Evolutionary conservation across 2,888 invertebrate genomes (phyloP), one percentile per base, ranked within the genome.

Genomic region (Melangyna quadrimaculata): DNA sequence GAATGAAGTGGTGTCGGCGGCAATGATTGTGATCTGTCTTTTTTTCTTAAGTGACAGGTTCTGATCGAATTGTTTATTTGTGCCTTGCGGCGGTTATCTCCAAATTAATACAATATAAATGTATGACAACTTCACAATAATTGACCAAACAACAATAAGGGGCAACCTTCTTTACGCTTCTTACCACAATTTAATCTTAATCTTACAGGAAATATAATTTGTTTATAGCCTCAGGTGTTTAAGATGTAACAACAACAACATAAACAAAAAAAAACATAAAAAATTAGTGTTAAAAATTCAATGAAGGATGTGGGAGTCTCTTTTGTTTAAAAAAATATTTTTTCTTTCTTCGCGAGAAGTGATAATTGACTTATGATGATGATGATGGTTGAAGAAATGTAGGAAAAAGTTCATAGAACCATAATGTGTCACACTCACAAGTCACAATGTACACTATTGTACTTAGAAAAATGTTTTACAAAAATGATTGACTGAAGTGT

Each of bases 161-260:
- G 9, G 43, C 14, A 57, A 57, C 57, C 32, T 55, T 32, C 32
- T 59, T 37, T 7, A n/a, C 1, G 29, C 5, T 24, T 53, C n/a
- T 53, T 27, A 22, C 32, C 9, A 77, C 45, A 77, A 77, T 69
- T 59, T 59, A 43, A 27, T 40, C 12, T 63, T 43, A 69, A 69
- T 77, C 75, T 59, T 69, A 35, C 75, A 77, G 75, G 75, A 77
- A 77, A 69, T 57, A 59, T 57, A 19, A 29, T 53, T 48, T 55
- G 45, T 24, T 35, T 6, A n/a, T 45, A 35, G 43, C 69, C 35
- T 14, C n/a, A 45, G 45, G 69, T 35, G 35, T n/a, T 22, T 14
- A 0, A 12, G 3, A 43, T 17, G 43, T 9, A 35, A 57, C 10
- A 55, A 55, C 27, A 27, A 48, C 19, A 24, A 48, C 48, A 19